These are phyloP conservation scores for Chionis minor DNA, from an alignment of 2,113 vertebrate species.

Conservation along the genomic window DNA sequence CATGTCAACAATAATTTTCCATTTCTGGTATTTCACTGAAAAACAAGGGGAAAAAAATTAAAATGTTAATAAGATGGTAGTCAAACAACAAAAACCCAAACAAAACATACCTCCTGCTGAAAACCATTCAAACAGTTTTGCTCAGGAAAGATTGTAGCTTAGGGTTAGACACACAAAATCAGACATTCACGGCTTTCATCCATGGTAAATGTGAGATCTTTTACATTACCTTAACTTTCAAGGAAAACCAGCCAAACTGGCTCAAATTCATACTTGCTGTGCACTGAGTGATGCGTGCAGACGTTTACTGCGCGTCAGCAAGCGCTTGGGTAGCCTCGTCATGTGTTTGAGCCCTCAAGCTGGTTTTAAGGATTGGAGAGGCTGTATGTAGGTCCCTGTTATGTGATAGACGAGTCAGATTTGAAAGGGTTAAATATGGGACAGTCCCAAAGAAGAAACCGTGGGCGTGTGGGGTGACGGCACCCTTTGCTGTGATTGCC, in stretches of 20 bases:
- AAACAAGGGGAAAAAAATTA: not conserved
- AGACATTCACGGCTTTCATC: not conserved
- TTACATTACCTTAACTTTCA: not conserved
- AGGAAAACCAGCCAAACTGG: not conserved
- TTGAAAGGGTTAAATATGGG: not conserved
- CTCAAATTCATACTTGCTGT: not conserved
- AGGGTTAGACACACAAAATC: not conserved
- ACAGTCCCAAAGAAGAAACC: not conserved
- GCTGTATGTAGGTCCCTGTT: not conserved
- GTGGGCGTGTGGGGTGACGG: rapidly evolving
- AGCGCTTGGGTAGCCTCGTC: not conserved
- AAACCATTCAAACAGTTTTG: not conserved
- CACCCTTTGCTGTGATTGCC: rapidly evolving
- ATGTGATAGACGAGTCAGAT: not conserved
- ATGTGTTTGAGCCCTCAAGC: not conserved
- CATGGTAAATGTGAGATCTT: not conserved
- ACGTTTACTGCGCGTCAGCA: not conserved
- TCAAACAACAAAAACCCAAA: not conserved
- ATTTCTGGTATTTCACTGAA: not conserved
- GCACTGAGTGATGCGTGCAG: not conserved
- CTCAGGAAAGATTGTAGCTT: not conserved
- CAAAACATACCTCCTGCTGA: not conserved
- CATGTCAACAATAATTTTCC: not conserved
- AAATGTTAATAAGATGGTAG: not conserved
- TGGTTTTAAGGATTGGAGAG: not conserved